Conservation (phyloP, 1,140 invertebrate genomes). For the Ruditapes philippinarum region DNA sequence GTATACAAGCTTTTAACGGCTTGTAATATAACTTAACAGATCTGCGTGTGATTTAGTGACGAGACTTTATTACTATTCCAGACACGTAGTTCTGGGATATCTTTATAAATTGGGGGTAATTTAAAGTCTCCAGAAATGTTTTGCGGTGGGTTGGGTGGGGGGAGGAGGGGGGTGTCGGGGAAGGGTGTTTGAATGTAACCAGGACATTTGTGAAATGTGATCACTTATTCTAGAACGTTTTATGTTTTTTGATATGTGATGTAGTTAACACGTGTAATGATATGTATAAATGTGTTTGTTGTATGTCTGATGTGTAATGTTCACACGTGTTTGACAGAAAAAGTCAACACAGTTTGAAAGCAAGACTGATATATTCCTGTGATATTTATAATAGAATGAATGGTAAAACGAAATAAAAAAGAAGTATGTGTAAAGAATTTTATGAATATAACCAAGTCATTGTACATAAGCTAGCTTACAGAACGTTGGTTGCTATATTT, state of each 20-base stretch:
- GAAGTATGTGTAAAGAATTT: background rate
- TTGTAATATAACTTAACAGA: background rate
- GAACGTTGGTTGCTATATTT: no score
- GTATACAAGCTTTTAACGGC: background rate
- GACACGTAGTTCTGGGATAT: no score
- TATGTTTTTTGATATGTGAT: no score
- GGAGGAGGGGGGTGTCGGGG: no score
- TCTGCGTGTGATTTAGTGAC: background rate
- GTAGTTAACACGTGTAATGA: no score
- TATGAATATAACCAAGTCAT: background rate
- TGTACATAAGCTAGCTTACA: background rate
- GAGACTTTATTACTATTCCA: no score
- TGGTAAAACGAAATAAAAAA: background rate
- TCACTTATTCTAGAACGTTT: no score
- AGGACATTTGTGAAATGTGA: background rate
- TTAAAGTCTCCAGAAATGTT: no score
- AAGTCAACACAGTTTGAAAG: constrained; percentile 17
- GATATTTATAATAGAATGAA: constrained; percentile 7
- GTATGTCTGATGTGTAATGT: constrained; percentile 10
- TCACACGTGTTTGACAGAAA: constrained; percentile 34
- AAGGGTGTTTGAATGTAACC: no score
- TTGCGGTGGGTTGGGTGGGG: no score
- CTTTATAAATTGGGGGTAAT: no score
- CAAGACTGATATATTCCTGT: background rate
- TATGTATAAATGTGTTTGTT: background rate